Evolutionary conservation across 2,888 invertebrate species (phyloP), one percentile per base, ranked within the genome.

Genomic region (Xestia rhomboidea): DNA sequence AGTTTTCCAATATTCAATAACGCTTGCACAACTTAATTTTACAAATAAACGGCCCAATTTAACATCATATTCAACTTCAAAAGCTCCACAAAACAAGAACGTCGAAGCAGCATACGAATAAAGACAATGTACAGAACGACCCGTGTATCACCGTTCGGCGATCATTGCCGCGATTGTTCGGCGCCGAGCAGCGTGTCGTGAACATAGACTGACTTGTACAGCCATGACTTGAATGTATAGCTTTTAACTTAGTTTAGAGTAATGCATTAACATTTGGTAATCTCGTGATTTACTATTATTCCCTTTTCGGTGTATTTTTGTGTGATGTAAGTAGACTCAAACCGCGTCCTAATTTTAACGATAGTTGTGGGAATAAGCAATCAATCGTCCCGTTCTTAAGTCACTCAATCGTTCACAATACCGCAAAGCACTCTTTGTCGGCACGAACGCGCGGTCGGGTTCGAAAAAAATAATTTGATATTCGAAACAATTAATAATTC

Each of bases 171-270:
- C 66, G 63, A 68, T 18, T 27, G 60, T 68, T 38, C 41, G 72
- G 27, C 78, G 93, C 94, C 93, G 91, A 91, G 93, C 95, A 94
- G 93, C 94, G 88, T 93, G 93, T 95, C 95, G 93, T 92, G 91
- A 92, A 90, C 91, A 94, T 95, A 95, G 96, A 96, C 95, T 95
- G 96, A 96, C 92, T 92, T 95, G 94, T 95, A 93, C 94, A 95
- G 95, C 95, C 95, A 95, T 95, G 95, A 95, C 93, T 92, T 84
- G 91, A 92, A 71, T 94, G 90, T 94, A 93, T 92, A 88, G 82
- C 34, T 76, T 89, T 87, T 92, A 92, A 90, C 81, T 57, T 91
- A 89, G 89, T 86, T 87, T 91, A 91, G 90, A 81, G 87, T 89
- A 89, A 88, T 88, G 88, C 89, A 89, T 87, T 89, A 88, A 88